These are phyloP conservation scores for Onychorhynchus coronatus DNA, from an alignment of 2,113 vertebrate species.

Conservation along the genomic window DNA sequence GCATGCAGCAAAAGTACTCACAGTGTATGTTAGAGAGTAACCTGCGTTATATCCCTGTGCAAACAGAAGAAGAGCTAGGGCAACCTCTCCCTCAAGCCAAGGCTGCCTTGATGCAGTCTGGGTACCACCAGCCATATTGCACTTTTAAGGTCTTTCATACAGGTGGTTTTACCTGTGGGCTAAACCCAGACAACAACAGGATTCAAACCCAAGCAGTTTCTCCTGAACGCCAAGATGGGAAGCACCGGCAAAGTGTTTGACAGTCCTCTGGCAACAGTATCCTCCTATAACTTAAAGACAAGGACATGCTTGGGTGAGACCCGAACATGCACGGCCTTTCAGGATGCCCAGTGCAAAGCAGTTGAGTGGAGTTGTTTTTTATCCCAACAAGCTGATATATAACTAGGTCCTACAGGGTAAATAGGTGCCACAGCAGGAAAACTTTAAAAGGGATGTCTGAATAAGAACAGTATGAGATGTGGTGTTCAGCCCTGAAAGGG, in stretches of 20 bases:
- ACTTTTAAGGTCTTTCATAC: neutral
- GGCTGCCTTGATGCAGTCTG: neutral
- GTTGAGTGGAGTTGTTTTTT: neutral
- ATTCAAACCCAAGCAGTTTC: neutral
- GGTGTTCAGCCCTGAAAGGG: neutral
- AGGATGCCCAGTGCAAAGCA: neutral
- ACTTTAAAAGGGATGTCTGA: neutral
- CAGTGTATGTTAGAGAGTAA: neutral
- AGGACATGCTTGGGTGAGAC: accelerated
- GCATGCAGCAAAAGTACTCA: neutral
- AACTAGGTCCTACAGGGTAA: neutral
- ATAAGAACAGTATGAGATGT: neutral
- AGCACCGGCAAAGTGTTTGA: neutral
- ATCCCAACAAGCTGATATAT: neutral
- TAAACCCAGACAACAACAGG: neutral
- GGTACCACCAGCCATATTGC: neutral
- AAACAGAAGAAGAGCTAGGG: neutral
- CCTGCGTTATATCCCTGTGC: neutral
- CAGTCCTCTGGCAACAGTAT: neutral
- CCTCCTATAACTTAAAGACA: neutral
- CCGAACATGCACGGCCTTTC: neutral
- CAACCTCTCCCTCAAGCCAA: neutral
- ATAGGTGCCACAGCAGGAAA: neutral
- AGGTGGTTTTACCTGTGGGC: neutral
- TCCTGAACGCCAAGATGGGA: neutral